Evolutionary conservation across 2,797 vertebrate species (phyloP).

Genomic region (Intellagama lesueurii): DNA sequence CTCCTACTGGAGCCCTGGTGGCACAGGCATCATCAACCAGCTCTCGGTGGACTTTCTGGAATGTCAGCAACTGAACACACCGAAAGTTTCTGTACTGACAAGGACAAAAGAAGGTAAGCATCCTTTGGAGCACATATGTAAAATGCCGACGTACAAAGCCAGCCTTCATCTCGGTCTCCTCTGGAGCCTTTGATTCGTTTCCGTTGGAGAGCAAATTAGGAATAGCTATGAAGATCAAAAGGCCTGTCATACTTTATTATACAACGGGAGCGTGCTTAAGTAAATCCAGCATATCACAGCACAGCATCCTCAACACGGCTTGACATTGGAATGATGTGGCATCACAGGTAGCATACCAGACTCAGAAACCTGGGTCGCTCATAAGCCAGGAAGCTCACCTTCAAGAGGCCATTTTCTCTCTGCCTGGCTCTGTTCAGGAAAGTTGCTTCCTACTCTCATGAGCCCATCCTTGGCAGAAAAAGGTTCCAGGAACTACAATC

Average conservation of each 20-base stretch:
- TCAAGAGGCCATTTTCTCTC: neutral
- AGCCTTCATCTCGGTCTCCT: neutral
- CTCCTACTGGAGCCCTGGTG: neutral
- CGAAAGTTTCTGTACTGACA: slow-evolving; percentile 1
- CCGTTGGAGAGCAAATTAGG: neutral
- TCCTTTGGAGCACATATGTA: neutral
- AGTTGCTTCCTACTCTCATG: no score
- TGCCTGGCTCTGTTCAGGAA: neutral
- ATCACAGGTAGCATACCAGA: neutral
- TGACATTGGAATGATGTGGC: neutral
- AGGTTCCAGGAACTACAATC: no score
- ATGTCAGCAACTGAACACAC: neutral
- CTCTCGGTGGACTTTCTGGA: neutral
- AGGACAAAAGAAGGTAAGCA: slow-evolving; percentile 24
- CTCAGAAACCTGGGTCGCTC: neutral
- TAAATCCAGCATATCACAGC: no score
- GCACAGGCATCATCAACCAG: neutral
- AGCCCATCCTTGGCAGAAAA: no score
- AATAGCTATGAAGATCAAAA: neutral
- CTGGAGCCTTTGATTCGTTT: neutral
- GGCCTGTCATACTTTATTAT: neutral
- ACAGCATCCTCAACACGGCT: fast-evolving
- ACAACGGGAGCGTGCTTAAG: no score
- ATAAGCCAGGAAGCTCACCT: neutral
- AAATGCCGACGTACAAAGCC: neutral